phyloP scores from a whole-genome alignment of 1,140 invertebrate genomes.

The Zaprionus kolodkinae region DNA sequence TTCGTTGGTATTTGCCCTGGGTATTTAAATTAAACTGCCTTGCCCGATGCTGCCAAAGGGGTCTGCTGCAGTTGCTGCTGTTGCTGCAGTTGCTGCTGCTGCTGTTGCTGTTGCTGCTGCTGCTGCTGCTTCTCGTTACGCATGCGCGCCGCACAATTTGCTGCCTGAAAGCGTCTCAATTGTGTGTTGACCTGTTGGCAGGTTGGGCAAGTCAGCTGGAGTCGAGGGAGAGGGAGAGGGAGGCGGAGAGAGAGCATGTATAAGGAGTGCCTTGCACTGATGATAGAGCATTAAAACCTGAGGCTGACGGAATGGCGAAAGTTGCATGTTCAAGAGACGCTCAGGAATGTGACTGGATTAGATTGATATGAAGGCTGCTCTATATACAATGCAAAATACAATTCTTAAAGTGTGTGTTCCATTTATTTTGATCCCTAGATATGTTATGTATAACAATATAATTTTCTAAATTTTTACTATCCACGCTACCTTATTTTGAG shows the following conservation, averaged over 20 bases:
- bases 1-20: constrained; percentile 57
- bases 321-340: not conserved
- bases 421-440: too few species aligned
- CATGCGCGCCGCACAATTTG: constrained; percentile 70
- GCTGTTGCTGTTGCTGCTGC: not conserved
- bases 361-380: not conserved
- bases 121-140: constrained; percentile 55
- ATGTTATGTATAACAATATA: too few species aligned
- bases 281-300: constrained; percentile 4
- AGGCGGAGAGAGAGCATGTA: not conserved
- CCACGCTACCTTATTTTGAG: too few species aligned
- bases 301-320: not conserved
- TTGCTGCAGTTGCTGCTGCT: not conserved
- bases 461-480: too few species aligned
- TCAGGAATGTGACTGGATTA: not conserved
- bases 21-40: constrained; percentile 68
- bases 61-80: constrained; percentile 13
- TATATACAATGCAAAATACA: too few species aligned
- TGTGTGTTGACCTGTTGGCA: constrained; percentile 56
- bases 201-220: not conserved
- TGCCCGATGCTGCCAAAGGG: constrained; percentile 23
- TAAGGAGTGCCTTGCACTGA: constrained; percentile 3
- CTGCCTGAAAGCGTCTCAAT: constrained; percentile 71
- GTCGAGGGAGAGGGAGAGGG: not conserved
- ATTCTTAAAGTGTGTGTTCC: too few species aligned